A percentile compares a stretch with the other conserved stretches of the same genome.
Evolutionary conservation across 2,888 invertebrate species (phyloP).

Genomic region (Temnothorax unifasciatus): DNA sequence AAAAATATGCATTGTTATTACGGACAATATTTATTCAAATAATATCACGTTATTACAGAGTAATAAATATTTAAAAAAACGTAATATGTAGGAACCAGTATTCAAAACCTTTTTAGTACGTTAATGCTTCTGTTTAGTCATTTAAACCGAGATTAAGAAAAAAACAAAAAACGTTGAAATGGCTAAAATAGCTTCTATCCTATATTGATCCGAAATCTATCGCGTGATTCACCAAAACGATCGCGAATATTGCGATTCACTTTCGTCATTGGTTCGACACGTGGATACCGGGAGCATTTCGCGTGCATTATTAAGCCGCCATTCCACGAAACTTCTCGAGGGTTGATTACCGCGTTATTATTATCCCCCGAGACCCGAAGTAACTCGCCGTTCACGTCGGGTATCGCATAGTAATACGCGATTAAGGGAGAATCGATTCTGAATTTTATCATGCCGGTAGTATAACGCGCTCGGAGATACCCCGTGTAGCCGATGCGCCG

Average conservation of each 20-base stretch:
- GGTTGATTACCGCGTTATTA: constrained; percentile 68
- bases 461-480: constrained; percentile 65
- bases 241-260: constrained; percentile 14
- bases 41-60: neutral
- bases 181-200: neutral
- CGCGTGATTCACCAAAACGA: neutral
- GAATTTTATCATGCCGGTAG: constrained; percentile 68
- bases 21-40: constrained; percentile 13
- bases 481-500: constrained; percentile 50
- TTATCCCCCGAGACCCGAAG: constrained; percentile 64
- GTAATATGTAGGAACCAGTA: neutral
- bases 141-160: neutral
- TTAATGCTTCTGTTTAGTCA: neutral
- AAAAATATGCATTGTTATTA: constrained; percentile 21
- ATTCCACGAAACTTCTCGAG: constrained; percentile 54
- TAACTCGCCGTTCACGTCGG: constrained; percentile 42
- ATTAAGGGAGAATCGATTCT: constrained; percentile 73
- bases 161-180: neutral
- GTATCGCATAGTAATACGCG: constrained; percentile 73
- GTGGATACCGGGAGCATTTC: constrained; percentile 12
- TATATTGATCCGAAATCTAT: neutral
- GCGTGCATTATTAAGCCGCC: constrained; percentile 46
- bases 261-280: constrained; percentile 12
- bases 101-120: too few relatives aligned
- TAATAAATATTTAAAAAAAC: neutral